Evolutionary conservation across 2,113 vertebrate genomes (phyloP).

Genomic region (Mellivora capensis): DNA sequence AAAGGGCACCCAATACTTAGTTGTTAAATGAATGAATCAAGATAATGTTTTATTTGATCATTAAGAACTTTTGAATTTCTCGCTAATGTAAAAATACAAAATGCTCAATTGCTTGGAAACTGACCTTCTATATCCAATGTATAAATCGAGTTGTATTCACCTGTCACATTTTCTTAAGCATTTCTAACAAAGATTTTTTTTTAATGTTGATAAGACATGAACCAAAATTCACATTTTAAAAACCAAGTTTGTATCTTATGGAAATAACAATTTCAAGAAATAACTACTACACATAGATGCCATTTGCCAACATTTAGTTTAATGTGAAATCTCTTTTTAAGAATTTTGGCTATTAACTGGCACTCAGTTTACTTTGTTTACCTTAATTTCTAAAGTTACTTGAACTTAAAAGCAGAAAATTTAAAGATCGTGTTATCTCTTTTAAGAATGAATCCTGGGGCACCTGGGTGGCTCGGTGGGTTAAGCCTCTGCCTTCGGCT

Average conservation of each 20-base stretch:
- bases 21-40: neutral
- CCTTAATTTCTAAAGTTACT: neutral
- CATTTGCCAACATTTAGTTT: neutral
- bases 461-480: no score
- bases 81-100: slow-evolving; percentile 19
- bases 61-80: neutral
- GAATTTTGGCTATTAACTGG: neutral
- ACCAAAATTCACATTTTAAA: neutral
- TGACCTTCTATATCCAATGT: neutral
- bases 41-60: neutral
- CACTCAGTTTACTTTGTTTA: neutral
- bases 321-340: neutral
- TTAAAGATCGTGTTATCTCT: neutral
- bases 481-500: no score
- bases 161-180: neutral
- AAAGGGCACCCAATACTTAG: neutral
- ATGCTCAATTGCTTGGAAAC: neutral
- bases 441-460: neutral
- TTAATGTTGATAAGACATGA: neutral
- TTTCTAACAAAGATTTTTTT: neutral
- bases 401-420: slow-evolving; percentile 16
- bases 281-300: neutral
- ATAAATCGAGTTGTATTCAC: neutral
- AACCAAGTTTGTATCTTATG: neutral
- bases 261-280: neutral